Evolutionary conservation across 2,888 invertebrate genomes (phyloP), one percentile per base, ranked within the genome.

Genomic region (Aphodius granarius): DNA sequence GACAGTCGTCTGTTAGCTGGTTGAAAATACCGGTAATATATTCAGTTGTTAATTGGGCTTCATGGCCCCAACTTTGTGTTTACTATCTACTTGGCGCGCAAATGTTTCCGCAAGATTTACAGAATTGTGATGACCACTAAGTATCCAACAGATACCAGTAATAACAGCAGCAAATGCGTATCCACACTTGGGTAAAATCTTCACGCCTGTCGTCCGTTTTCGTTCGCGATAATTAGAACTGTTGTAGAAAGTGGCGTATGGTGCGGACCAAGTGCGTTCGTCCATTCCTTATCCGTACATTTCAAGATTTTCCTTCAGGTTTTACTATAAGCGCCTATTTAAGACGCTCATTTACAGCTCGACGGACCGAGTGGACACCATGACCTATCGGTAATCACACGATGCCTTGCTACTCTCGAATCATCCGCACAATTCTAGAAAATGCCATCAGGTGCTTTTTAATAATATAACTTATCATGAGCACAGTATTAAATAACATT

Each of bases 21-120:
- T n/a, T 62, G 23, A 72, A 72, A 72, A 72, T 63, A 63, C 43
- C 20, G 63, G 72, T 72, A 72, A 23, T 72, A 72, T 72, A 72
- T 72, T 63, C 23, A 72, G 72, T 72, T 19, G 21, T 72, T 72
- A 72, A 72, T 72, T 72, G 72, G 15, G 63, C 18, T 43, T 72
- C 72, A 72, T 62, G 72, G 72, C 62, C 72, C 63, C 72, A 62
- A 72, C 72, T 20, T 17, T 21, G 16, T 62, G 20, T 5, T 21
- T 72, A 16, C 13, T 6, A 17, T 20, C 43, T 6, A 43, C 9
- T 6, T 18, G 4, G 68, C 21, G 68, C 21, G 68, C 15, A 15
- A 21, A 68, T 19, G 43, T 43, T 43, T 43, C 43, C 13, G 6
- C 43, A 43, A 43, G 43, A 43, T 43, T n/a, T 43, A 13, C 43